phyloP scores from a whole-genome alignment of 2,888 invertebrate genomes.

The Lochmaea capreae region DNA sequence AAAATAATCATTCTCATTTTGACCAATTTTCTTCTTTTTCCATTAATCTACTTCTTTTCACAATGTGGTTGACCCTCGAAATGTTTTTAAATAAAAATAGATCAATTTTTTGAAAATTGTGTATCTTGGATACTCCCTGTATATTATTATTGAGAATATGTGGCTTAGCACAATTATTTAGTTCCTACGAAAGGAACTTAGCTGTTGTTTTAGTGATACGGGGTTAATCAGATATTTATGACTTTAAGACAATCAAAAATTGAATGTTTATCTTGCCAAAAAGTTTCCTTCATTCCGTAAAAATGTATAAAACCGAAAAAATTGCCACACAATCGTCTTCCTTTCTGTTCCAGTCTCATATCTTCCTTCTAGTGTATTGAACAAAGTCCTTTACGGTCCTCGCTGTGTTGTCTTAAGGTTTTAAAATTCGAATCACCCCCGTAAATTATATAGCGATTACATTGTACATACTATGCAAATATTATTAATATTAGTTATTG shows the following conservation, averaged over 20 bases:
- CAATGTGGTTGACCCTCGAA: neutral
- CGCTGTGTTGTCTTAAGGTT: neutral
- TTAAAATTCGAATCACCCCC: neutral
- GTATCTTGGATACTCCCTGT: slow-evolving; percentile 2
- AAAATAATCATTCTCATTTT: neutral
- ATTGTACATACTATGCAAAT: slow-evolving; percentile 33
- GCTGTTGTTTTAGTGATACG: slow-evolving; percentile 33
- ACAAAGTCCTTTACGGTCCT: neutral
- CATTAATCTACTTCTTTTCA: too few relatives aligned
- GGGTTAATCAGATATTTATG: slow-evolving; percentile 1
- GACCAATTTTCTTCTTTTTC: neutral
- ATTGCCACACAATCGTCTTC: too few relatives aligned
- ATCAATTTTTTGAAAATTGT: neutral
- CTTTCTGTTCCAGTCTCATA: neutral
- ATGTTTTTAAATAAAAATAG: neutral
- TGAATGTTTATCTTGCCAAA: too few relatives aligned
- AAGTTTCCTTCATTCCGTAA: too few relatives aligned
- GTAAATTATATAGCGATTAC: slow-evolving; percentile 27
- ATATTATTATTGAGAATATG: slow-evolving; percentile 20
- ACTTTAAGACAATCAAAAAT: slow-evolving; percentile 9
- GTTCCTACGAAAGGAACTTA: slow-evolving; percentile 30
- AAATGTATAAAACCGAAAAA: too few relatives aligned
- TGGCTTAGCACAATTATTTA: slow-evolving; percentile 34
- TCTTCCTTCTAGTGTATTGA: neutral
- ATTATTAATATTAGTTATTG: slow-evolving; percentile 27